Base-by-base conservation (phyloP, 2,797 vertebrate species). In the Coluber constrictor region DNA sequence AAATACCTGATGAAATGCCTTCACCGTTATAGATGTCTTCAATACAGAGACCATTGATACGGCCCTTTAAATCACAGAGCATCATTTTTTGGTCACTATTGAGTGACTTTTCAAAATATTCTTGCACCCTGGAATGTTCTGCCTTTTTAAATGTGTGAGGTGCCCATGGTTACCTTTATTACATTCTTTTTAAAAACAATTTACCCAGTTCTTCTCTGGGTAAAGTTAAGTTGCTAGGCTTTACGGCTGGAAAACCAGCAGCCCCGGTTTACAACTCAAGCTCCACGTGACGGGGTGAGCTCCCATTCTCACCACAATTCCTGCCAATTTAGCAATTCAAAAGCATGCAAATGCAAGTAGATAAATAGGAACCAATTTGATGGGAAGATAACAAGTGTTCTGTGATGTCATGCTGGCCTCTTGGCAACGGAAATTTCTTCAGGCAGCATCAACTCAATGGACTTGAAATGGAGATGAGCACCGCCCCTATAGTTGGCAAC, bases 271-370 rank as follows among this genome's bases (percentile, higher is more conserved):
- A n/a, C 8, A 6, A 70, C n/a, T 12, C 1, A 32, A 70, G 6
- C n/a, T 32, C 66, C 15, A 70, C 3, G 2, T 8, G n/a, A 32
- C 0, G 0, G n/a, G n/a, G 15, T 70, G 15, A 70, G 5, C 2
- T 70, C 13, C n/a, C 66, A 70, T 70, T 70, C 63, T 70, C 0
- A 0, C 29, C 13, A 66, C 29, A n/a, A 15, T 13, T 66, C 63
- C 63, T n/a, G 63, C 29, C 29, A 66, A 66, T 2, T 66, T 70
- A 70, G n/a, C 66, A 70, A 70, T 70, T 70, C 1, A 1, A 32
- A 70, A 70, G 66, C n/a, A 70, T 32, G 29, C 5, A 70, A 32
- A 70, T 70, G 13, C 66, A 70, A 63, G n/a, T 32, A 70, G 13
- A 32, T 32, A 32, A 70, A 32, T 70, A 16, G n/a, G 29, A 32